Base-by-base conservation (phyloP, 2,797 vertebrate species). In the Limosa lapponica region DNA sequence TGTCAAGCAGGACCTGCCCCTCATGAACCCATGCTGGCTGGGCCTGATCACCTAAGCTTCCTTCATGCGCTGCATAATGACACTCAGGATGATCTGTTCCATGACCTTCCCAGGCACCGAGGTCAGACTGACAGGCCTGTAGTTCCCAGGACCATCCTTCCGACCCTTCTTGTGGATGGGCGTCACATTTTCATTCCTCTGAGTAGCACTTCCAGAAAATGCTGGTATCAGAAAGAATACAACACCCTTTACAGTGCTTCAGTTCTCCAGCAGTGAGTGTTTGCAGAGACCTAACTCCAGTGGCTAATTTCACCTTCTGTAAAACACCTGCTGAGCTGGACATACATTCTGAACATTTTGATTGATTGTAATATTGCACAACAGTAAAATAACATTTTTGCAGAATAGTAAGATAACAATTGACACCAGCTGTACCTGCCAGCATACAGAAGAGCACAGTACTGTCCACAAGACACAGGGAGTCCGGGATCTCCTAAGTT, bases 161-260 rank as follows among this genome's bases (percentile, higher is more conserved):
- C 37, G n/a, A n/a, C n/a, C n/a, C n/a, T n/a, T n/a, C n/a, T n/a
- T n/a, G n/a, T n/a, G n/a, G n/a, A n/a, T n/a, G n/a, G n/a, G n/a
- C n/a, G n/a, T n/a, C n/a, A n/a, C n/a, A n/a, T n/a, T n/a, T 89
- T 85, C 41, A 69, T 75, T 93, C 79, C 82, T 87, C 24, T 49
- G 46, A 85, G 54, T 34, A 89, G 86, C 51, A n/a, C 34, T 91
- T 92, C 59, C 91, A 92, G 84, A 91, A 95, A 87, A 87, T 61
- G 44, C 64, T 74, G 18, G 32, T 91, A n/a, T 58, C 57, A 48
- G 57, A 91, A 88, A 88, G 46, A 81, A 93, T 62, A 27, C 11
- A 79, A 13, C 69, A 82, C 66, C n/a, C 22, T 94, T 93, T 83
- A 65, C 27, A 37, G 22, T 0, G 1, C 37, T 78, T 78, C 1